These are phyloP conservation scores for Myiopsitta monachus DNA, from an alignment of 2,113 vertebrate genomes.

Conservation along the genomic window DNA sequence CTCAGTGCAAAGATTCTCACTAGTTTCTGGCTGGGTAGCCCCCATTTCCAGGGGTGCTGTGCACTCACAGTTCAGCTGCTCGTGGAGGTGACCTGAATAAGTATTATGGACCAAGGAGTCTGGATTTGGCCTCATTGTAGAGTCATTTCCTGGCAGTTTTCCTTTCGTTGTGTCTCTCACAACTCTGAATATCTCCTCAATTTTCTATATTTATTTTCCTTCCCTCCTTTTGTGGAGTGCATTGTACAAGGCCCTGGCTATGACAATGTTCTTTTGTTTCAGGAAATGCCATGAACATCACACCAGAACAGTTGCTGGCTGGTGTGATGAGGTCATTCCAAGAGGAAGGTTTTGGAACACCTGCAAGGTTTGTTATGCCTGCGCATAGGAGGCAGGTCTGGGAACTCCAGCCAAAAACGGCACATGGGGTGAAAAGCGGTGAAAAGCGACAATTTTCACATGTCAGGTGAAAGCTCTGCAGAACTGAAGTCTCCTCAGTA, in stretches of 20 bases:
- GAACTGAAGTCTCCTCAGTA: not conserved
- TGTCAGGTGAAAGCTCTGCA: not conserved
- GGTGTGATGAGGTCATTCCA: not conserved
- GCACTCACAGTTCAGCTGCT: not conserved
- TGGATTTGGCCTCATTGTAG: slow-evolving; percentile 8
- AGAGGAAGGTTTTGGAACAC: not conserved
- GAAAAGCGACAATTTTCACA: too few relatives aligned
- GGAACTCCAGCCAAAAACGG: not conserved
- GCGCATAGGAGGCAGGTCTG: not conserved
- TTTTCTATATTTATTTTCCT: slow-evolving; percentile 55
- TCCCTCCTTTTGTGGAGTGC: slow-evolving; percentile 9
- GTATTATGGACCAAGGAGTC: not conserved
- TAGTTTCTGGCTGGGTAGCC: not conserved
- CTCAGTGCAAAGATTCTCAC: not conserved
- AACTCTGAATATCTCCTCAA: slow-evolving; percentile 10
- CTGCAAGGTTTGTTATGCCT: not conserved
- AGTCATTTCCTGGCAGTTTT: slow-evolving; percentile 49
- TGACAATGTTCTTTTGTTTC: slow-evolving; percentile 37
- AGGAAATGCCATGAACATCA: slow-evolving; percentile 36
- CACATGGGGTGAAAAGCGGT: too few relatives aligned
- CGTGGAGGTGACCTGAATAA: not conserved
- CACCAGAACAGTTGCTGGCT: not conserved
- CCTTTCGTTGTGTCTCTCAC: slow-evolving; percentile 30
- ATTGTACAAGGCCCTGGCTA: slow-evolving; percentile 2
- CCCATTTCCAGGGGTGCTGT: not conserved